Evolutionary conservation across 2,113 vertebrate genomes (phyloP).

Genomic region (Abramis brama): DNA sequence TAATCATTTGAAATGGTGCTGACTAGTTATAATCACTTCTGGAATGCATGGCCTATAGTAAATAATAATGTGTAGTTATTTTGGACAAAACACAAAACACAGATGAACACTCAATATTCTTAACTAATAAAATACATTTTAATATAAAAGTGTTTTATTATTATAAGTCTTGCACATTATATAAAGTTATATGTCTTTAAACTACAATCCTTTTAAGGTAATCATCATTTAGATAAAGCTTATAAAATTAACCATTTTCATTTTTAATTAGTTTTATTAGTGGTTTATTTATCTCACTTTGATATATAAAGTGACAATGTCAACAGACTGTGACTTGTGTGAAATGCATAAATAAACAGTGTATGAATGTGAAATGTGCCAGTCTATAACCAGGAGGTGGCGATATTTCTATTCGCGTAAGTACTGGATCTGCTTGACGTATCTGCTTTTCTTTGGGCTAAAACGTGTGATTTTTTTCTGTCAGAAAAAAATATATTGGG

Average conservation of each 20-base stretch:
- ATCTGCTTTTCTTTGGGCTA: neutral
- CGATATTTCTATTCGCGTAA: neutral
- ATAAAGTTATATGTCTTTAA: neutral
- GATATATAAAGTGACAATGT: neutral
- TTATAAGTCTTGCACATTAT: neutral
- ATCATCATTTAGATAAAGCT: neutral
- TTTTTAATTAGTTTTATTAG: neutral
- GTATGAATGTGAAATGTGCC: neutral
- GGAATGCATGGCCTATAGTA: neutral
- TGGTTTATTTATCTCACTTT: neutral
- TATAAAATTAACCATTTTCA: neutral
- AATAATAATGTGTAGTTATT: neutral
- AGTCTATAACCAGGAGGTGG: neutral
- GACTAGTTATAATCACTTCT: neutral
- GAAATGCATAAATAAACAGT: constrained; percentile 2
- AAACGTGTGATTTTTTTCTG: neutral
- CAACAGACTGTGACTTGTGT: neutral
- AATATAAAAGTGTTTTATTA: neutral
- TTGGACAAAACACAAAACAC: neutral
- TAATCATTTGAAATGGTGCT: neutral
- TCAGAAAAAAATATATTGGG: neutral
- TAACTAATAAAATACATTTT: neutral
- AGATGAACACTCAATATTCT: neutral
- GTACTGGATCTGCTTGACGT: too few species aligned
- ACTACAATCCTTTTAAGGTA: neutral